Evolutionary conservation across 2,888 invertebrate species (phyloP).

Genomic region (Zygaena filipendulae): DNA sequence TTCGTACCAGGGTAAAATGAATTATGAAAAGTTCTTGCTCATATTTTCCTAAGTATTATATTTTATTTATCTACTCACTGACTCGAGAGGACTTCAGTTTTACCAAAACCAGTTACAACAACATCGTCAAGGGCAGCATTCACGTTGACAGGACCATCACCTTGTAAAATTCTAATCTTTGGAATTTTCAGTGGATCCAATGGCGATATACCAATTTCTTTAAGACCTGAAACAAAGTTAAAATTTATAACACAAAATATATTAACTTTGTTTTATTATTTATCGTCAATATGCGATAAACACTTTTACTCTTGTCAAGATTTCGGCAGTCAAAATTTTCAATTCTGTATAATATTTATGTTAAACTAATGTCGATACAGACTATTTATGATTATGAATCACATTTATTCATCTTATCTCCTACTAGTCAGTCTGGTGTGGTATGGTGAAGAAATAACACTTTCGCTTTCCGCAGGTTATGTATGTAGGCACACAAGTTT

Average conservation of each 20-base stretch:
- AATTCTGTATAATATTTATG: too few species aligned
- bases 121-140: constrained; percentile 76
- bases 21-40: constrained; percentile 8
- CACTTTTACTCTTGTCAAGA: too few species aligned
- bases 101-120: constrained; percentile 71
- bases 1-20: constrained; percentile 31
- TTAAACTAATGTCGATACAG: too few species aligned
- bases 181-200: constrained; percentile 74
- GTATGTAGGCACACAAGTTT: constrained; percentile 45
- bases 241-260: too few species aligned
- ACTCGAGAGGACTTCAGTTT: constrained; percentile 71
- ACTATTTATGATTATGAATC: too few species aligned
- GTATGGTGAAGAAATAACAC: constrained; percentile 58
- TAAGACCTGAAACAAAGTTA: constrained; percentile 57
- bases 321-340: too few species aligned
- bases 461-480: constrained; percentile 64
- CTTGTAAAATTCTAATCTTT: constrained; percentile 74
- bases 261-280: too few species aligned
- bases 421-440: constrained; percentile 28
- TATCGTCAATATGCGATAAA: too few species aligned
- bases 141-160: constrained; percentile 75
- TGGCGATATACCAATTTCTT: constrained; percentile 69
- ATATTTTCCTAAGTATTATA: not conserved
- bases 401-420: constrained; percentile 25
- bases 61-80: constrained; percentile 47